Evolutionary conservation across 2,797 vertebrate genomes (phyloP), one percentile per base, ranked within the genome.

Genomic region (Acridotheres tristis): DNA sequence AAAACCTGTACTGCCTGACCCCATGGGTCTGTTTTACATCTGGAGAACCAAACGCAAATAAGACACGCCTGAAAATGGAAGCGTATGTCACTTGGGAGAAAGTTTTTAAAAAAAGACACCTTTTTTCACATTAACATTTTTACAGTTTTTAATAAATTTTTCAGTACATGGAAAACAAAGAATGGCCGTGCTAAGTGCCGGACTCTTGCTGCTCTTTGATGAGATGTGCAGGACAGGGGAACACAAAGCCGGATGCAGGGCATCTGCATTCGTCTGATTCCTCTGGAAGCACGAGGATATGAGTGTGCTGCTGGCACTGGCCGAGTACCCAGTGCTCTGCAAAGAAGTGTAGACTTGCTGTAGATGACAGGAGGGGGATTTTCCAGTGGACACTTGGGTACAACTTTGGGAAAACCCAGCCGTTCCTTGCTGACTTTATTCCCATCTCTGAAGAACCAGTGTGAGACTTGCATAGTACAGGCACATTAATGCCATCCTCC

Each of bases 1-100:
- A 85, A 97, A 97, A 95, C 69, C 76, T 96, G 87, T 77, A 47
- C 83, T 1, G 25, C 74, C 80, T 95, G 96, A 97, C 94, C 94
- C 88, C 67, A 27, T 27, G 76, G 87, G 69, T 81, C 90, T 91
- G 82, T 76, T 95, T 93, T 94, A 87, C 89, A 83, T 94, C 92
- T 83, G 79, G 91, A 92, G 74, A 94, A 48, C 58, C 4, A 5
- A 76, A 66, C 0, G 0, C 43, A 89, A 96, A 82, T 81, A 55
- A 32, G 74, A 78, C 45, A 45, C 0, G 6, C 36, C 48, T 88
- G 77, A 87, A 94, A 95, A 76, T 50, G 72, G 82, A 93, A 86
- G 40, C 0, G 0, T 5, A 1, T 63, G 50, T 57, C 23, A 3
- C 34, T 50, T 42, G 16, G 38, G 43, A 55, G 20, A 61, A 79